Evolutionary conservation across 2,888 invertebrate genomes (phyloP).

Genomic region (Anthophora plumipes): DNA sequence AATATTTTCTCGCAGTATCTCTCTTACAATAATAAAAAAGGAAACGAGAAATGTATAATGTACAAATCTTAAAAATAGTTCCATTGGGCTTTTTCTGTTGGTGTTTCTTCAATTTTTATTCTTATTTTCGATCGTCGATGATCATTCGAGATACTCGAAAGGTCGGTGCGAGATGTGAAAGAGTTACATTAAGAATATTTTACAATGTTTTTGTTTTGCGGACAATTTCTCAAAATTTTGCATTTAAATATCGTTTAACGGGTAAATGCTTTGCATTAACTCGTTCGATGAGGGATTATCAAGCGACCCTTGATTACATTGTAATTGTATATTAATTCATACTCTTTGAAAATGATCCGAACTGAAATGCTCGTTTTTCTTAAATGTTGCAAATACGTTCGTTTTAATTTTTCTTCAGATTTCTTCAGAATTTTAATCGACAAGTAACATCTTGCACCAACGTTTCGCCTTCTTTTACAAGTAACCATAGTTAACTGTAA

Average conservation of each 20-base stretch:
- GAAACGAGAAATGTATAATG: not conserved
- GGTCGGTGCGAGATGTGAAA: conserved; percentile 36
- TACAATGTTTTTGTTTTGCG: too few relatives aligned
- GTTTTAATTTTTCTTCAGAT: not conserved
- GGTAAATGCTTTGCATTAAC: conserved; percentile 1
- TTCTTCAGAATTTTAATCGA: not conserved
- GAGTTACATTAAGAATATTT: not conserved
- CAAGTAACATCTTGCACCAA: conserved; percentile 34
- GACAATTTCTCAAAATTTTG: too few relatives aligned
- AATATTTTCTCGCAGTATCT: conserved; percentile 57
- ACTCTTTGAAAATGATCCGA: not conserved
- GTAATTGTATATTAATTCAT: not conserved
- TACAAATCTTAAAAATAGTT: not conserved
- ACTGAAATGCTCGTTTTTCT: not conserved
- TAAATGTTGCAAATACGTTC: not conserved
- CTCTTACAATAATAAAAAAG: not conserved
- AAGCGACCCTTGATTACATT: not conserved
- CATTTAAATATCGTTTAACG: not conserved
- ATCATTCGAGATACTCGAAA: conserved; percentile 11
- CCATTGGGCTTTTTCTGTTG: not conserved
- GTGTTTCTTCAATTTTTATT: not conserved
- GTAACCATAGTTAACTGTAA: conserved; percentile 8
- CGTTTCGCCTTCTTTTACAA: conserved; percentile 26
- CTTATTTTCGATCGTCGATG: conserved; percentile 5
- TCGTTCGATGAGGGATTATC: conserved; percentile 1